A percentile compares a stretch with the other conserved stretches of the same genome.
phyloP scores from a whole-genome alignment of 1,140 invertebrate genomes.

The Drosophila bipectinata region DNA sequence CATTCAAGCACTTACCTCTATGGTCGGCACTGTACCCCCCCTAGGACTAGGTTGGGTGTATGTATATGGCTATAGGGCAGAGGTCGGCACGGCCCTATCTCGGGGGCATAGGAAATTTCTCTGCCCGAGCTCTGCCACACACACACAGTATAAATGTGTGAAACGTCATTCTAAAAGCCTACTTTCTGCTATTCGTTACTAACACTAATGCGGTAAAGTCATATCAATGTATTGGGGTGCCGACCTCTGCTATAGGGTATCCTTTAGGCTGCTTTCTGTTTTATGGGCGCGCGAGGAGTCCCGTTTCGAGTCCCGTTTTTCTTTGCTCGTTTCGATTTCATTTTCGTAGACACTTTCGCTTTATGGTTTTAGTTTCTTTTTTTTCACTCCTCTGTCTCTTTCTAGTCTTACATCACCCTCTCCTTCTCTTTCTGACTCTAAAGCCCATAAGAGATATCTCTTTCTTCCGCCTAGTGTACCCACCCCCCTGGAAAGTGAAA shows the following conservation, averaged over 20 bases:
- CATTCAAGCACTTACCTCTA: background rate
- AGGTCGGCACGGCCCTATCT: too few species aligned
- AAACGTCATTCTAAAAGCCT: too few species aligned
- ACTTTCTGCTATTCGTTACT: too few species aligned
- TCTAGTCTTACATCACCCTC: conserved; percentile 4
- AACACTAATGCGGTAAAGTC: too few species aligned
- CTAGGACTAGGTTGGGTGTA: background rate
- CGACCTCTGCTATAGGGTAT: background rate
- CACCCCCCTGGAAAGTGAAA: conserved; percentile 54
- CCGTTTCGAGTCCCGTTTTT: conserved; percentile 43
- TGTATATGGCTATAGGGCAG: background rate
- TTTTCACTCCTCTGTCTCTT: conserved; percentile 21
- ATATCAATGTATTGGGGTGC: too few species aligned
- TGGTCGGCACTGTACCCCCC: conserved; percentile 11
- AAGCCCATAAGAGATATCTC: conserved; percentile 16
- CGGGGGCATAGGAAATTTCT: too few species aligned
- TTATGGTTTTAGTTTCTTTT: conserved; percentile 37
- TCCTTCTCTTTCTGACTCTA: conserved; percentile 6
- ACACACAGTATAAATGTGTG: too few species aligned
- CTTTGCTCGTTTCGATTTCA: conserved; percentile 40
- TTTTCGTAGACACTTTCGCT: conserved; percentile 41
- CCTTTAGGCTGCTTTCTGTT: conserved; percentile 31
- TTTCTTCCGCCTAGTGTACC: conserved; percentile 25
- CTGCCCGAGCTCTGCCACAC: too few species aligned
- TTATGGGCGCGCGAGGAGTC: conserved; percentile 33